Base-by-base conservation (phyloP, 2,888 invertebrate genomes). In the Notocelia uddmanniana region DNA sequence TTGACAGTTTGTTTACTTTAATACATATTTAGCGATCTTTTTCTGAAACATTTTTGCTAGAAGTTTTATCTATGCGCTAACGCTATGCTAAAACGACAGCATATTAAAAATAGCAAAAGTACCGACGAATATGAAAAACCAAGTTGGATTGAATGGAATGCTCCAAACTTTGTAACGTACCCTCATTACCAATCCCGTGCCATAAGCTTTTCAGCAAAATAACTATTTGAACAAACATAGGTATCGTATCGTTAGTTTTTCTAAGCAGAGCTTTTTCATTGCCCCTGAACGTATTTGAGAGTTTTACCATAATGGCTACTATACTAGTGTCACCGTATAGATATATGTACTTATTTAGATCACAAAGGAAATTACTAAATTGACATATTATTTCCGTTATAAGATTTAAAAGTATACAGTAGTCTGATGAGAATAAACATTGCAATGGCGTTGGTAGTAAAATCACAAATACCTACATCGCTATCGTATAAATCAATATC, bases 131-230 rank as follows among this genome's bases (percentile, higher is more conserved):
- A 21, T 45, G 23, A 5, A 23, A 59, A n/a, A 45, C 15, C 21
- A 23, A 23, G 8, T 11, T 23, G 21, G 59, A 45, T 60, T 23
- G 23, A 23, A 26, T 45, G 21, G 59, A 45, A 41, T 41, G 41
- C 9, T 60, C 45, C 23, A 60, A 41, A 45, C 59, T 60, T 41
- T n/a, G 3, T 60, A 45, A 45, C 11, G 15, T 60, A 23, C 59
- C 59, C 59, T 60, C 41, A 60, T 60, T 60, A 60, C 41, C 59
- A 11, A 59, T 59, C 23, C 45, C 57, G 19, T 13, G 21, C 19
- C 41, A 18, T 37, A 1, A 13, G 58, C 59, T 60, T 41, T 59
- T 60, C 23, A 60, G 41, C 23, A n/a, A 60, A 60, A 45, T 60
- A 45, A 60, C 23, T 21, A 60, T 45, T 60, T 23, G 23, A 60